Evolutionary conservation across 2,797 vertebrate species (phyloP), one percentile per base, ranked within the genome.

Genomic region (Pelobates cultripes): DNA sequence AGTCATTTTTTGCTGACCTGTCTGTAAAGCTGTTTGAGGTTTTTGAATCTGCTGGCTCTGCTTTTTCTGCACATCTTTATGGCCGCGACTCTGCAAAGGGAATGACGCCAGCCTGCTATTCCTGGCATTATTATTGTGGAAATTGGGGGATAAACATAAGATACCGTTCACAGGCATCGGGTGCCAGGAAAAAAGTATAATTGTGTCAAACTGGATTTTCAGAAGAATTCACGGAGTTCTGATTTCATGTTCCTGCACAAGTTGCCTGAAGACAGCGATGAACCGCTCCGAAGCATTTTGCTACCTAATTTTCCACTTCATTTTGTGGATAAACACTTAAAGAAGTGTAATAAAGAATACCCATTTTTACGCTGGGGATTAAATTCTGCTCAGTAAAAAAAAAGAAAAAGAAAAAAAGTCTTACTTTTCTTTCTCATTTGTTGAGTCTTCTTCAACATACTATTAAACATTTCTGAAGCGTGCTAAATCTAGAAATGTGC

Each of bases 41-140:
- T 83, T 74, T 75, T 83, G 77, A 83, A 79, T 83, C 66, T 51
- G 82, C 82, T 83, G 72, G 82, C 82, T 79, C 57, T 83, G 82
- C 77, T 83, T 64, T 83, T 83, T 83, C 82, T 73, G 76, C 69
- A 79, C 82, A 83, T 83, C 82, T 83, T 83, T 79, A 83, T 83
- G 82, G 82, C 82, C 67, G 70, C 53, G 72, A 61, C 77, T 83
- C 71, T 83, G 72, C 72, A 47, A 70, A 83, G 82, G 82, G 82
- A 83, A 79, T 66, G 66, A 70, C 17, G 82, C 82, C 82, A 83
- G 77, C 72, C 61, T 79, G 82, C 82, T 83, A 83, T 79, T 83
- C 82, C 82, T 83, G 82, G 82, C 76, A 83, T 69, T 75, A 83
- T 83, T 83, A 79, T 83, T 79, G 82, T 83, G 82, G 82, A 79